These are phyloP conservation scores for Melanocharis versteri DNA, from an alignment of 2,113 vertebrate genomes.

Conservation along the genomic window DNA sequence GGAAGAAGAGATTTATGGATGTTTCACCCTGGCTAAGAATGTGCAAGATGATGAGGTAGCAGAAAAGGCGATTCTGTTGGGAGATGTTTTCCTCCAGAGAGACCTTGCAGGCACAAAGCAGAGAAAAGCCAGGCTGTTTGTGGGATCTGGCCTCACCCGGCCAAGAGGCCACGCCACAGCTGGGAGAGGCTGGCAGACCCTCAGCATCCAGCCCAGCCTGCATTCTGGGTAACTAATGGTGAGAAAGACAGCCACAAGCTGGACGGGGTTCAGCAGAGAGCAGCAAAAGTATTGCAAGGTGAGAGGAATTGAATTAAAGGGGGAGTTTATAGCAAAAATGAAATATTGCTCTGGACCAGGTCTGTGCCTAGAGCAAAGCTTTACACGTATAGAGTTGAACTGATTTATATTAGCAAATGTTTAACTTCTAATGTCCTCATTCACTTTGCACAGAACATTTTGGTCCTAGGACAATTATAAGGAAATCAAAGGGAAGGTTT, in stretches of 20 bases:
- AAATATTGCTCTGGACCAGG: neutral
- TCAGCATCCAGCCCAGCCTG: neutral
- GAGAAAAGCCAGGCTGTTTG: neutral
- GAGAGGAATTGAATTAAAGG: neutral
- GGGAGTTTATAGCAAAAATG: neutral
- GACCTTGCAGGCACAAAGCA: neutral
- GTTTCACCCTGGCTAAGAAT: neutral
- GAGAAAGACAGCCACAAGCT: neutral
- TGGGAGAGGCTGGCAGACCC: neutral
- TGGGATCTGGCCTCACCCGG: neutral
- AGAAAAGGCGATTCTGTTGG: neutral
- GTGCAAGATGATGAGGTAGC: neutral
- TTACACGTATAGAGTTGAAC: neutral
- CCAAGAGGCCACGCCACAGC: neutral
- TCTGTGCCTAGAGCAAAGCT: neutral
- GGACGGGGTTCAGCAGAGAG: neutral
- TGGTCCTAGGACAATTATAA: neutral
- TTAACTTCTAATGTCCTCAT: neutral
- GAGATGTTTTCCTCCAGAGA: neutral
- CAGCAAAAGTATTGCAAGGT: neutral
- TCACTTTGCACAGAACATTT: neutral
- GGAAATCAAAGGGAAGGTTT: neutral
- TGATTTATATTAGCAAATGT: neutral
- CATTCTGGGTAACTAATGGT: neutral
- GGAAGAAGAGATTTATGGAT: neutral